These are phyloP conservation scores for Uropetala carovei DNA, from an alignment of 2,888 invertebrate genomes.

Conservation along the genomic window DNA sequence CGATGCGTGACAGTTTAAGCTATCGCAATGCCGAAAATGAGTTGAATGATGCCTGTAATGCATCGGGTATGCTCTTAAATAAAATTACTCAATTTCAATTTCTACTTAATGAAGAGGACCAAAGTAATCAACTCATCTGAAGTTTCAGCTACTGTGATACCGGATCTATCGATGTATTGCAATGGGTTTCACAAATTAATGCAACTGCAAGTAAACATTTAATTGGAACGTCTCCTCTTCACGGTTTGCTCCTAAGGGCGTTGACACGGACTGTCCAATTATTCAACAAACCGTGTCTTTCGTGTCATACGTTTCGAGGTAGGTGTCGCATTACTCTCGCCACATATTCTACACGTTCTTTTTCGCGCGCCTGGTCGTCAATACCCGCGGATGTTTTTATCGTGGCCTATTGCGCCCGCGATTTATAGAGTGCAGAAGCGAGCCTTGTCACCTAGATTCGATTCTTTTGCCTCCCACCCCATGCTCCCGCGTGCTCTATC, in stretches of 20 bases:
- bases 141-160: no score
- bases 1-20: no score
- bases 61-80: no score
- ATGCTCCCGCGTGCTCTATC: background rate
- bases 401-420: slow-evolving; percentile 8
- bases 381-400: slow-evolving; percentile 37
- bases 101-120: no score
- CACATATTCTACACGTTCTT: background rate
- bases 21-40: no score
- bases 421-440: slow-evolving; percentile 41
- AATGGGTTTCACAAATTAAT: no score
- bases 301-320: slow-evolving; percentile 21
- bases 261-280: slow-evolving; percentile 3
- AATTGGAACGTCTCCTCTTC: background rate
- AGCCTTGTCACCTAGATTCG: slow-evolving; percentile 42
- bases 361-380: background rate
- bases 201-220: background rate
- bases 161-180: no score
- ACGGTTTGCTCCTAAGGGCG: background rate
- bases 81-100: no score
- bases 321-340: background rate
- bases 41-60: no score
- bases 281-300: slow-evolving; percentile 5
- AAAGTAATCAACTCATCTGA: no score
- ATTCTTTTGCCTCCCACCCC: background rate